Percentiles rank a stretch among this genome's conserved stretches.
Evolutionary conservation across 2,888 invertebrate species (phyloP).

Genomic region (Euplagia quadripunctaria): DNA sequence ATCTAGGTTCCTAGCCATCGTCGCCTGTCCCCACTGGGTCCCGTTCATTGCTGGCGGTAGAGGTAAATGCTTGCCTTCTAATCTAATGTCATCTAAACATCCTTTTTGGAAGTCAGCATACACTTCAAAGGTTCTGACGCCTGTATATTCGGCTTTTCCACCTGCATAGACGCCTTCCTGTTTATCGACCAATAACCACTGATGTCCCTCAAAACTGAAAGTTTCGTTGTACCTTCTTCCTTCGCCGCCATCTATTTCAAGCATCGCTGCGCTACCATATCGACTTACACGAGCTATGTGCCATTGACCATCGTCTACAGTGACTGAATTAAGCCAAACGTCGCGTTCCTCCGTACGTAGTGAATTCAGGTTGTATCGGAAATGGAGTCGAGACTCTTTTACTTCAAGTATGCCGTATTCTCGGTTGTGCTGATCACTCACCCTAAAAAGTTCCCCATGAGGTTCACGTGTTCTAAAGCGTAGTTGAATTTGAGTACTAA

Average conservation of each 20-base stretch:
- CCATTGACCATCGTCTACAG: conserved; percentile 98
- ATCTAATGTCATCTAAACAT: conserved; percentile 90
- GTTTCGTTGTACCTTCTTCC: conserved; percentile 97
- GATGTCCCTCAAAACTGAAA: conserved; percentile 96
- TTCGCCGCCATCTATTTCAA: conserved; percentile 98
- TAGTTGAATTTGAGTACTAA: conserved; percentile 96
- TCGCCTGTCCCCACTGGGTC: conserved; percentile 98
- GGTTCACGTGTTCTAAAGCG: conserved; percentile 97
- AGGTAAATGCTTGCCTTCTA: conserved; percentile 98
- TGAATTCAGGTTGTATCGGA: conserved; percentile 97
- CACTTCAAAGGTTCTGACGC: conserved; percentile 97
- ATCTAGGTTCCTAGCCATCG: conserved; percentile 96
- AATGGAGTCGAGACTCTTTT: conserved; percentile 95
- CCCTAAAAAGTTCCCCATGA: conserved; percentile 97
- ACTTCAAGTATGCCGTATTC: conserved; percentile 97
- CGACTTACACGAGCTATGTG: conserved; percentile 97
- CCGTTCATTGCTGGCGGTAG: conserved; percentile 98
- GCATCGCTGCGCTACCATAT: conserved; percentile 96
- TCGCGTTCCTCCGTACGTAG: conserved; percentile 96
- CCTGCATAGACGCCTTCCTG: conserved; percentile 98
- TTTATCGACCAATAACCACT: conserved; percentile 96
- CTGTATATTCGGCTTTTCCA: conserved; percentile 98
- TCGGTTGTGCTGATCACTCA: conserved; percentile 97
- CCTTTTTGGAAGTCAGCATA: conserved; percentile 98
- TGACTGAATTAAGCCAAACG: conserved; percentile 95